These are phyloP conservation scores for Paedocypris sp. DNA, from an alignment of 2,113 vertebrate genomes.

Conservation along the genomic window DNA sequence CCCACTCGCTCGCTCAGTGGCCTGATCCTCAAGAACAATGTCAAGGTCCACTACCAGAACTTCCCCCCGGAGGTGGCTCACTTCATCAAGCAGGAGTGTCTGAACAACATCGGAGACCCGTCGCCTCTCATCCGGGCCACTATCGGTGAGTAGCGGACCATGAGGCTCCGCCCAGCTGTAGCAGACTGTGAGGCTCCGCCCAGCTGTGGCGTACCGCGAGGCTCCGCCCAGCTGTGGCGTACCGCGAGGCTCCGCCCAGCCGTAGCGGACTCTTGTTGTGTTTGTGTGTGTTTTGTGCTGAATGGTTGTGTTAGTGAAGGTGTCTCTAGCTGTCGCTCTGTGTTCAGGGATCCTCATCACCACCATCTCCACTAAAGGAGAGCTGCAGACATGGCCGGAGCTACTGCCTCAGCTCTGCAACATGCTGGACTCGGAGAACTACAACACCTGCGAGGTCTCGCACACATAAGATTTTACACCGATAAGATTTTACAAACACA, in stretches of 20 bases:
- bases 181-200: too few species aligned
- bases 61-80: conserved; percentile 82
- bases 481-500: too few species aligned
- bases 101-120: conserved; percentile 86
- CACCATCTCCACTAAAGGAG: conserved; percentile 89
- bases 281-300: too few species aligned
- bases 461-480: too few species aligned
- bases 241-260: too few species aligned
- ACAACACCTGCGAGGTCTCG: conserved; percentile 90
- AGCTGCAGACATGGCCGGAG: conserved; percentile 91
- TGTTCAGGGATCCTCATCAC: conserved; percentile 85
- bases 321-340: not conserved
- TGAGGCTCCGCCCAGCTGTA: too few species aligned
- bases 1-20: conserved; percentile 88
- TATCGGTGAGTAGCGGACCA: conserved; percentile 72
- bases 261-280: not conserved
- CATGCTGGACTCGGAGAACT: conserved; percentile 88
- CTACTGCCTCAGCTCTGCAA: conserved; percentile 89
- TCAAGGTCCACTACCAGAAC: conserved; percentile 92
- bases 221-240: not conserved
- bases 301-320: not conserved
- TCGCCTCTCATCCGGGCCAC: conserved; percentile 89
- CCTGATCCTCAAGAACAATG: conserved; percentile 91
- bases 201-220: too few species aligned
- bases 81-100: conserved; percentile 92